Base-by-base conservation (phyloP, 2,113 vertebrate species). In the Nerophis ophidion region DNA sequence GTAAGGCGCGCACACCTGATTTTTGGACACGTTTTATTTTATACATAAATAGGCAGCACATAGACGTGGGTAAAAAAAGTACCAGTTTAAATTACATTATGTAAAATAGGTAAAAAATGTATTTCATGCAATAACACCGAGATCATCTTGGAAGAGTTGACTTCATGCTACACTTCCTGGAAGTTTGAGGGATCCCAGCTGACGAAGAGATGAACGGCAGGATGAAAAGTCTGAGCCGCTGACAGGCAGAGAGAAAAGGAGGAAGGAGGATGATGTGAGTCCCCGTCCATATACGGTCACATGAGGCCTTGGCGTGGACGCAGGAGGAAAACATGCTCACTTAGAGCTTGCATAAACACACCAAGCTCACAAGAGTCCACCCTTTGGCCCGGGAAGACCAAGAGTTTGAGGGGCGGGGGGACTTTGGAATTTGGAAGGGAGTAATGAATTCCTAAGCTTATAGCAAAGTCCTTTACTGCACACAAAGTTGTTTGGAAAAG, bases 241-340 rank as follows among this genome's bases (percentile, higher is more conserved):
- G 74, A 76, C 60, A 48, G 46, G 59, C 10, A 3, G 52, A 53
- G 50, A 65, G 62, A 60, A 67, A 62, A 62, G 35, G 57, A 63
- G 57, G 45, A 16, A 6, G 19, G 51, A 15, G 46, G 36, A 3
- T 48, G 44, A 67, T 72, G 72, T 70, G 70, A 85, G 72, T 83
- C 78, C 75, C 63, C 79, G 55, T 85, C 89, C 89, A 86, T 91
- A 88, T 90, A 90, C 69, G 87, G 89, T 89, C 87, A 87, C 85
- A 84, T 71, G 77, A 75, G 77, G 82, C 72, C 77, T 61, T 81
- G 88, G 81, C 76, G 74, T 13, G 1, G 63, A 81, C 78, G 60
- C 51, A 54, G 74, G 64, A 74, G 66, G 72, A 84, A 88, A 86
- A 81, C 80, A 84, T 80, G 76, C 77, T 84, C 80, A 80, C 84